Evolutionary conservation across 2,113 vertebrate species (phyloP).

Genomic region (Spheniscus mendiculus): DNA sequence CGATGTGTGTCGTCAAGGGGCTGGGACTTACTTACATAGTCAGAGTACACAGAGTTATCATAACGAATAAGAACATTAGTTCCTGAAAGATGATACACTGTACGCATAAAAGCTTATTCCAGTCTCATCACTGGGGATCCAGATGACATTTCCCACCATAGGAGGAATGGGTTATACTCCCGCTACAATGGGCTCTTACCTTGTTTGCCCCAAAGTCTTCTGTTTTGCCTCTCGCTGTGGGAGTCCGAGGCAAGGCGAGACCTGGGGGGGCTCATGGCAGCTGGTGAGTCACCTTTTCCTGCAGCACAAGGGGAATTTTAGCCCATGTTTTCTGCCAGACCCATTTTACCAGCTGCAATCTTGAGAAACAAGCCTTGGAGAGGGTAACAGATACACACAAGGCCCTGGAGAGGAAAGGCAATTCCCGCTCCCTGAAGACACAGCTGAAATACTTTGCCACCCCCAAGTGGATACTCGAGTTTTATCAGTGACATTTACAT

Average conservation of each 20-base stretch:
- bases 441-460: slow-evolving; percentile 64
- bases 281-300: neutral
- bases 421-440: slow-evolving; percentile 27
- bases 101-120: neutral
- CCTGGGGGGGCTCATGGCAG: neutral
- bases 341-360: neutral
- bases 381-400: neutral
- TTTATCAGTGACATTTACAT: neutral
- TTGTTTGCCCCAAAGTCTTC: neutral
- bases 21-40: neutral
- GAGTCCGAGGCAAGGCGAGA: accelerated
- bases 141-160: neutral
- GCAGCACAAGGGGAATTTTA: neutral
- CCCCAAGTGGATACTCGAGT: slow-evolving; percentile 64
- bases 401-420: neutral
- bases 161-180: neutral
- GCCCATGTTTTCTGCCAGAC: neutral
- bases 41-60: neutral
- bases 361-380: neutral
- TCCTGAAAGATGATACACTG: neutral
- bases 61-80: neutral
- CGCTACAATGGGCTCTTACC: neutral
- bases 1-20: neutral
- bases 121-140: neutral
- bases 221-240: neutral